These are phyloP conservation scores for Dufourea novaeangliae DNA, from an alignment of 1,140 invertebrate species.

Conservation along the genomic window DNA sequence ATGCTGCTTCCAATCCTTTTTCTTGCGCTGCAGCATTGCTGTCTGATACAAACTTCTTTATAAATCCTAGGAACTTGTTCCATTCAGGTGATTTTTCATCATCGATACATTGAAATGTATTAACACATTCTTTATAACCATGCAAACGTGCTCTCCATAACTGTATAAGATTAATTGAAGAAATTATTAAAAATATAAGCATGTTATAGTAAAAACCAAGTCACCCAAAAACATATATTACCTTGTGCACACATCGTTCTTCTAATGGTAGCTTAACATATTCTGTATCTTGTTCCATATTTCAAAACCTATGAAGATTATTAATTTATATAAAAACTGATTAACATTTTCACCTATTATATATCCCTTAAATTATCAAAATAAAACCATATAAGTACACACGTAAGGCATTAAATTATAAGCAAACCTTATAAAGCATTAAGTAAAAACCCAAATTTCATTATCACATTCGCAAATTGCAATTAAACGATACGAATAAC, in stretches of 20 bases:
- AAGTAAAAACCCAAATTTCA: background rate
- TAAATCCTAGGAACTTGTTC: conserved; percentile 93
- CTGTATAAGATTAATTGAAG: conserved; percentile 74
- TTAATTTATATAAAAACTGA: background rate
- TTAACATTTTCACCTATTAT: background rate
- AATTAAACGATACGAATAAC: background rate
- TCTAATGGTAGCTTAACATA: conserved; percentile 95
- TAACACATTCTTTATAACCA: conserved; percentile 96
- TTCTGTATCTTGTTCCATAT: conserved; percentile 94
- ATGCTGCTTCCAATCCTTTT: conserved; percentile 95
- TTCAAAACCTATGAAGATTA: conserved; percentile 34
- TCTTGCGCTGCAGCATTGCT: conserved; percentile 97
- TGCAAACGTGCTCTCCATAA: conserved; percentile 96
- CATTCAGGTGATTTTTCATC: conserved; percentile 97
- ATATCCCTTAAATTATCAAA: background rate
- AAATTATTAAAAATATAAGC: conserved; percentile 31
- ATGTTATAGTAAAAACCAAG: background rate
- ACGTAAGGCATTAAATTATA: too few species aligned
- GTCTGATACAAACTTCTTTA: conserved; percentile 98
- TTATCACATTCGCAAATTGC: background rate
- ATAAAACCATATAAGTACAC: background rate
- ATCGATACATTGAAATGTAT: conserved; percentile 91
- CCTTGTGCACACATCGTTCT: conserved; percentile 95
- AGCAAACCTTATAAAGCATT: background rate
- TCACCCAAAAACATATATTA: conserved; percentile 62